A percentile compares a stretch with the other conserved stretches of the same genome.
These are phyloP conservation scores for Megalurothrips usitatus DNA, from an alignment of 2,888 invertebrate genomes.

Conservation along the genomic window DNA sequence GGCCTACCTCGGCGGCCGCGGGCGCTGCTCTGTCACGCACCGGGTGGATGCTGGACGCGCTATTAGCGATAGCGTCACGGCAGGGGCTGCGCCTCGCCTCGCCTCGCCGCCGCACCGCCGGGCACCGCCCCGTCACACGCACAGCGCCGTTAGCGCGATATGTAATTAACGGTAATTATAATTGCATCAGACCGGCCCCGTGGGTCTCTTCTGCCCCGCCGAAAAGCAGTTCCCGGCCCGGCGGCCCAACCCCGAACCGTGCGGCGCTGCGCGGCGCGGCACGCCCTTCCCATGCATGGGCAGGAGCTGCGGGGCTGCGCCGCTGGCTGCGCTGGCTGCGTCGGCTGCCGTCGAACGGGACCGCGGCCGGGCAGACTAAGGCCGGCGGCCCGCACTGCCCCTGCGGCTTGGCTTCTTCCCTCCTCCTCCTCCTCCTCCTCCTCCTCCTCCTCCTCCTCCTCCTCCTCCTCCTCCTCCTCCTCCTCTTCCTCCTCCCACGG, in stretches of 20 bases:
- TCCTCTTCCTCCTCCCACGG: too few relatives aligned
- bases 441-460: too few relatives aligned
- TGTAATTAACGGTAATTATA: constrained; percentile 20
- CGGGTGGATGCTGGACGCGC: neutral
- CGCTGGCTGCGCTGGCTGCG: too few relatives aligned
- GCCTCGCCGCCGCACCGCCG: neutral
- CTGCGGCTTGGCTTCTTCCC: too few relatives aligned
- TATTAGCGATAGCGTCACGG: neutral
- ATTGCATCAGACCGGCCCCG: neutral
- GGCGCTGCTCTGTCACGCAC: neutral
- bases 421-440: too few relatives aligned
- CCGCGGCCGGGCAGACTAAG: neutral
- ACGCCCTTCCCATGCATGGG: too few relatives aligned
- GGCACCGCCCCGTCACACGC: neutral
- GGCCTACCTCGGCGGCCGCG: neutral
- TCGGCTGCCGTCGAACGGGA: neutral
- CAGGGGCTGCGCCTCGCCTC: neutral
- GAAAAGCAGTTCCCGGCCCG: neutral
- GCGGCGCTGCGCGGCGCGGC: too few relatives aligned
- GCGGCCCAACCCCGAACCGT: too few relatives aligned
- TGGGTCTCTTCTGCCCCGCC: neutral
- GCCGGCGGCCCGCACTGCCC: too few relatives aligned
- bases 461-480: too few relatives aligned
- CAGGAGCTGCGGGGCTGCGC: too few relatives aligned
- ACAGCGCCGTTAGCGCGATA: neutral